A percentile compares a stretch with the other conserved stretches of the same genome.
phyloP scores from a whole-genome alignment of 2,888 invertebrate species.

The Entomobrya multifasciata region DNA sequence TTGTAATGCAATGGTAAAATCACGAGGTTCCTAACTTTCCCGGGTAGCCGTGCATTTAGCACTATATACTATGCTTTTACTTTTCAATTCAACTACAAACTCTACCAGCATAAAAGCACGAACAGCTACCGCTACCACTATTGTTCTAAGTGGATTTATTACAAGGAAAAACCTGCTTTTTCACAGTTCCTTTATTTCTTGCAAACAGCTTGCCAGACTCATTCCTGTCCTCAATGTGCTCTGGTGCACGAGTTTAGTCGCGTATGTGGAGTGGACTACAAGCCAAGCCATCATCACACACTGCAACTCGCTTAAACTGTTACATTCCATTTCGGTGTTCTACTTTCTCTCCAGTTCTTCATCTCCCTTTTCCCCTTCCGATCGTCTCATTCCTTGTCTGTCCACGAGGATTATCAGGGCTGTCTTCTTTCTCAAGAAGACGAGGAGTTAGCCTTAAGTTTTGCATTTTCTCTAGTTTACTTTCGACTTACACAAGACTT shows the following conservation, averaged over 20 bases:
- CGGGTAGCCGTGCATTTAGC: no score
- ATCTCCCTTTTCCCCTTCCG: not conserved
- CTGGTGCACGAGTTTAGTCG: conserved; percentile 18
- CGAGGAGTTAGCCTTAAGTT: conserved; percentile 1
- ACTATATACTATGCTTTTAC: no score
- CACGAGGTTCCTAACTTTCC: conserved; percentile 55
- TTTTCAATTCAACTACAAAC: no score
- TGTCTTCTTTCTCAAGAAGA: conserved; percentile 27
- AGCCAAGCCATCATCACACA: conserved; percentile 6
- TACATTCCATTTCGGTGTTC: conserved; percentile 43
- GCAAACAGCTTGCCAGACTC: conserved; percentile 43
- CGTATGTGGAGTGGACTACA: conserved; percentile 32
- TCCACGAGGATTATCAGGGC: conserved; percentile 48
- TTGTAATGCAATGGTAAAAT: conserved; percentile 60
- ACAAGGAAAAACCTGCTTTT: conserved; percentile 13
- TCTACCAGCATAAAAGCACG: no score
- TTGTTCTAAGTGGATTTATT: not conserved
- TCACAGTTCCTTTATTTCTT: conserved; percentile 9
- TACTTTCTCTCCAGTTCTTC: conserved; percentile 51
- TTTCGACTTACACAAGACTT: not conserved
- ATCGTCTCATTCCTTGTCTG: conserved; percentile 44
- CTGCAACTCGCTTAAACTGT: not conserved
- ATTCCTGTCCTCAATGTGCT: conserved; percentile 58
- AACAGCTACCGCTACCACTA: conserved; percentile 11
- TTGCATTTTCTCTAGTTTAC: not conserved